phyloP scores from a whole-genome alignment of 2,113 vertebrate species.

The Psittacara wagleri region DNA sequence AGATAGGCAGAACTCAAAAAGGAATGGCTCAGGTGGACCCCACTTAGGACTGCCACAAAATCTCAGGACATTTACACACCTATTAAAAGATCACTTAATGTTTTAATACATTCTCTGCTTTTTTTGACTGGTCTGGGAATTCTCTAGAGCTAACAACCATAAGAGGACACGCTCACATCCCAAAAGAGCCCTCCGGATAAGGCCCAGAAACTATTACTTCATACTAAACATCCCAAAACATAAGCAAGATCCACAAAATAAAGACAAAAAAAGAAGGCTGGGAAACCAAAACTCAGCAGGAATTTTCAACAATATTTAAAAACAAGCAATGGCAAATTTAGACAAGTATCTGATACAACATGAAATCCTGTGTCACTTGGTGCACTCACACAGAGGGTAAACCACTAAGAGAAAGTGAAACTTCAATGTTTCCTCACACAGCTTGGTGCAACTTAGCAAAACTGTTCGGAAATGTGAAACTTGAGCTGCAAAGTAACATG shows the following conservation, averaged over 20 bases:
- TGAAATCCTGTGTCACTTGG: not conserved
- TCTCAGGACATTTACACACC: not conserved
- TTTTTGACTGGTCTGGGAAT: not conserved
- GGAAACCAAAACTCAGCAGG: not conserved
- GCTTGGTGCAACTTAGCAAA: not conserved
- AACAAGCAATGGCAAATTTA: not conserved
- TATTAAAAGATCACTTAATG: not conserved
- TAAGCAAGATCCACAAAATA: fast-evolving
- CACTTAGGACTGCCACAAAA: not conserved
- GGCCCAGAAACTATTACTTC: not conserved
- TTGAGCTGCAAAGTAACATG: not conserved
- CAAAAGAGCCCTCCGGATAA: not conserved
- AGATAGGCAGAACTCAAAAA: not conserved
- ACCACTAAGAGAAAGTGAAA: slow-evolving; percentile 5
- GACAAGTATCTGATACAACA: fast-evolving
- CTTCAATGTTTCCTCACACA: not conserved
- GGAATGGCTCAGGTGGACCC: not conserved
- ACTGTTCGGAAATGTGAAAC: not conserved
- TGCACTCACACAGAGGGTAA: not conserved
- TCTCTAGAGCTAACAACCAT: not conserved
- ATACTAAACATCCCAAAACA: not conserved
- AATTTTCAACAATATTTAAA: not conserved
- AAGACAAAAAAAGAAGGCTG: not conserved
- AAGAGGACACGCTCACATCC: not conserved
- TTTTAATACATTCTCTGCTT: not conserved